A percentile compares a stretch with the other conserved stretches of the same genome.
Evolutionary conservation across 2,113 vertebrate genomes (phyloP).

Genomic region (Choloepus hoffmanni): DNA sequence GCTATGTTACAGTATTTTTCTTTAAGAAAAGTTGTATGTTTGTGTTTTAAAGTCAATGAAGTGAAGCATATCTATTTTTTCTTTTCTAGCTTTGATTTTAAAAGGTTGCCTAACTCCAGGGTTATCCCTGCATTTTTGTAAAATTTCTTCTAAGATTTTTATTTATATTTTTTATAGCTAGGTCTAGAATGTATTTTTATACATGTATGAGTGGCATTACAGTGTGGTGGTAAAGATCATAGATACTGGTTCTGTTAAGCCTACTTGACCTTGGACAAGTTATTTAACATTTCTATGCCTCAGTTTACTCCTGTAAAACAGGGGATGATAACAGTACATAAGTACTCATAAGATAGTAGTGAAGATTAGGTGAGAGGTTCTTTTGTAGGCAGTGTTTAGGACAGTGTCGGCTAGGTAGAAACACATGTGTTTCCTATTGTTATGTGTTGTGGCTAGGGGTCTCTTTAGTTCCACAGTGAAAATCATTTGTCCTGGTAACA

Average conservation of each 20-base stretch:
- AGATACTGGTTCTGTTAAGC: background rate
- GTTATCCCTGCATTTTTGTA: background rate
- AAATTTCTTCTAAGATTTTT: conserved; percentile 28
- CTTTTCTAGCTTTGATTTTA: background rate
- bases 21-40: background rate
- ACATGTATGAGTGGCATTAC: background rate
- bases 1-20: background rate
- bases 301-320: background rate
- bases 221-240: background rate
- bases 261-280: background rate
- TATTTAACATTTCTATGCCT: background rate
- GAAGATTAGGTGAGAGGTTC: background rate
- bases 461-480: background rate
- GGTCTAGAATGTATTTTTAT: conserved; percentile 39
- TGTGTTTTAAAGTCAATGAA: background rate
- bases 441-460: background rate
- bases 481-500: background rate
- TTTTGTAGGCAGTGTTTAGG: background rate
- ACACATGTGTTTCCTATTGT: background rate
- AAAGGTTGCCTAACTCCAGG: background rate
- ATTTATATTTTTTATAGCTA: background rate
- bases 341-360: background rate
- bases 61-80: background rate
- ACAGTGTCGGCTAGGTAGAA: background rate
- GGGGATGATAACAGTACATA: background rate